phyloP scores from a whole-genome alignment of 2,888 invertebrate genomes.

The Leptinotarsa rubiginosa region DNA sequence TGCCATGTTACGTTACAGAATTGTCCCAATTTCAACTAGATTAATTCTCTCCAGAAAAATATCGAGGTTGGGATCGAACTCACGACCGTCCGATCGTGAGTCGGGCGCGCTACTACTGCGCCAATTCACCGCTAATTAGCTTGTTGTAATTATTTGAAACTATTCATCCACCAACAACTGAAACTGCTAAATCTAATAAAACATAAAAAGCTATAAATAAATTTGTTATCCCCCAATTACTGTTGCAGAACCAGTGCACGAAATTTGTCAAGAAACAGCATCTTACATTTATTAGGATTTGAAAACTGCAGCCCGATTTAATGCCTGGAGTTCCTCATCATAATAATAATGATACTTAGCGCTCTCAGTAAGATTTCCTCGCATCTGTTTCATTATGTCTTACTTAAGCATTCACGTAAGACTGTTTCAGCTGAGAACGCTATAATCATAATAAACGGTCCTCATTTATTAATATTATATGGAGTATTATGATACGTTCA shows the following conservation, averaged over 20 bases:
- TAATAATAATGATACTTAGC: conserved; percentile 51
- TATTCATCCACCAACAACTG: too few relatives aligned
- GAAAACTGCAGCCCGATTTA: background rate
- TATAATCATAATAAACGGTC: conserved; percentile 56
- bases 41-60: too few relatives aligned
- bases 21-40: too few relatives aligned
- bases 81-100: too few relatives aligned
- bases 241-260: background rate
- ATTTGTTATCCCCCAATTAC: background rate
- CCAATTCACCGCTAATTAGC: too few relatives aligned
- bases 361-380: conserved; percentile 38
- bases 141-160: too few relatives aligned
- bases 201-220: too few relatives aligned
- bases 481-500: conserved; percentile 50
- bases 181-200: too few relatives aligned
- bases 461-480: conserved; percentile 58
- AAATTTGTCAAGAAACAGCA: background rate
- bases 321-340: conserved; percentile 49
- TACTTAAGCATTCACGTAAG: conserved; percentile 45
- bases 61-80: too few relatives aligned
- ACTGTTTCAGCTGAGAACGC: conserved; percentile 48
- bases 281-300: background rate
- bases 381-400: conserved; percentile 48
- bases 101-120: too few relatives aligned
- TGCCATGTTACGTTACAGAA: too few relatives aligned